These are phyloP conservation scores for Plectrocnemia conspersa DNA, from an alignment of 1,140 invertebrate genomes.

Conservation along the genomic window DNA sequence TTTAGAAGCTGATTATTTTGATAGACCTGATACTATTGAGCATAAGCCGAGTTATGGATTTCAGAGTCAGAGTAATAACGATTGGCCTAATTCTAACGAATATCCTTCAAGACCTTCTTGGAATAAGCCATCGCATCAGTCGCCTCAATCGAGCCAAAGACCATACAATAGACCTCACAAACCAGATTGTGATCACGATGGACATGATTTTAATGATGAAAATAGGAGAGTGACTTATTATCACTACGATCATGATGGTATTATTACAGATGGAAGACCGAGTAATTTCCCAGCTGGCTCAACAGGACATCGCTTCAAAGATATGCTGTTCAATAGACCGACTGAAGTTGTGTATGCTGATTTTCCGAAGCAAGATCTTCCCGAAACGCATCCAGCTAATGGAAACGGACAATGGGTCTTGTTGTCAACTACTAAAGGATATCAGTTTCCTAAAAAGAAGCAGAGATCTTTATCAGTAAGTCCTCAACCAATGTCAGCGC, in stretches of 20 bases:
- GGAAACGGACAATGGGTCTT: conserved; percentile 73
- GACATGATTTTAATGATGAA: conserved; percentile 40
- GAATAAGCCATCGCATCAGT: conserved; percentile 41
- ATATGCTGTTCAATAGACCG: conserved; percentile 44
- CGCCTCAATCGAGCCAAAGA: conserved; percentile 41
- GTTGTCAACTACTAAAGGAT: conserved; percentile 70
- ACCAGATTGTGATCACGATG: conserved; percentile 45
- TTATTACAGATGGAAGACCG: conserved; percentile 64
- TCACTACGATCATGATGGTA: conserved; percentile 47
- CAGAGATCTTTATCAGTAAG: conserved; percentile 45
- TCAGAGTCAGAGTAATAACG: conserved; percentile 44
- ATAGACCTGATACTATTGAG: conserved; percentile 39
- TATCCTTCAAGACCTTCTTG: conserved; percentile 45
- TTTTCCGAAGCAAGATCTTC: conserved; percentile 40
- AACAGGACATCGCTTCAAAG: conserved; percentile 38
- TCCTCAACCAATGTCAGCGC: conserved; percentile 38
- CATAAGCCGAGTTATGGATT: conserved; percentile 39
- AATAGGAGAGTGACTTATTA: conserved; percentile 29
- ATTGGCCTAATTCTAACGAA: conserved; percentile 45
- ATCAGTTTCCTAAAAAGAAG: conserved; percentile 51
- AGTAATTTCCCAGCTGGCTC: conserved; percentile 59
- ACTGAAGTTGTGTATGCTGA: conserved; percentile 47
- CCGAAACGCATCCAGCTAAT: conserved; percentile 54
- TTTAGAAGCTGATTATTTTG: conserved; percentile 30
- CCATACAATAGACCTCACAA: conserved; percentile 44